Conservation (phyloP, 1,140 invertebrate genomes). For the Bombus turneri region DNA sequence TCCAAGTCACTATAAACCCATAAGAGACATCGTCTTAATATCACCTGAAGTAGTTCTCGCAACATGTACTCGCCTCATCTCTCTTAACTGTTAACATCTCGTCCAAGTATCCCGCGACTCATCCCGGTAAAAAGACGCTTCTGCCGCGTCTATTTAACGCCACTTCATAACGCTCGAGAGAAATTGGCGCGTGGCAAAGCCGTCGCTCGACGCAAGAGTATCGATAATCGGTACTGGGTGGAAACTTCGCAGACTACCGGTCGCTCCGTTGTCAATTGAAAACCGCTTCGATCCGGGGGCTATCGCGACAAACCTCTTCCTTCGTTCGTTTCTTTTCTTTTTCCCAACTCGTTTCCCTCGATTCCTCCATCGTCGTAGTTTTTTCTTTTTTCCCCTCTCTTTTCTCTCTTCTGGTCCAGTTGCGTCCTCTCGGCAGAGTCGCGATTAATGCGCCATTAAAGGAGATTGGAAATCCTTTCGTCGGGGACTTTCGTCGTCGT, state of each 20-base stretch:
- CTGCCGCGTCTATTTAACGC: conserved; percentile 34
- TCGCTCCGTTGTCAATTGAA: conserved; percentile 61
- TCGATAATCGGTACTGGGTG: conserved; percentile 61
- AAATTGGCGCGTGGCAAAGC: conserved; percentile 20
- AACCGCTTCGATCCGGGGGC: conserved; percentile 56
- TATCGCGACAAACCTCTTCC: conserved; percentile 51
- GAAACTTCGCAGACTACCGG: conserved; percentile 62
- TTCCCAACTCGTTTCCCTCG: conserved; percentile 4
- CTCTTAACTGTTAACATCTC: background rate
- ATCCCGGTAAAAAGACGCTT: background rate
- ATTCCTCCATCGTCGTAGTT: background rate
- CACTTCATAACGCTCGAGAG: conserved; percentile 23
- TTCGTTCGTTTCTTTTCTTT: conserved; percentile 27
- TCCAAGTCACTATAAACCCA: too few relatives aligned
- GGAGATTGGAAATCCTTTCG: conserved; percentile 72
- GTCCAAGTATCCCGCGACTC: background rate
- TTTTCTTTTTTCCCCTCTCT: conserved; percentile 3
- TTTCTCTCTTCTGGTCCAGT: background rate
- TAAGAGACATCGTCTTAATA: too few relatives aligned
- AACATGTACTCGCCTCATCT: background rate
- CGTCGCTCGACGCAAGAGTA: conserved; percentile 50
- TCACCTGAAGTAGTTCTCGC: too few relatives aligned
- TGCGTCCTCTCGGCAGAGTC: conserved; percentile 39
- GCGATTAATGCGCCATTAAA: conserved; percentile 71
- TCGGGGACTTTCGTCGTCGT: conserved; percentile 64